These are phyloP conservation scores for Limnothrissa miodon DNA, from an alignment of 2,113 vertebrate species.

Conservation along the genomic window DNA sequence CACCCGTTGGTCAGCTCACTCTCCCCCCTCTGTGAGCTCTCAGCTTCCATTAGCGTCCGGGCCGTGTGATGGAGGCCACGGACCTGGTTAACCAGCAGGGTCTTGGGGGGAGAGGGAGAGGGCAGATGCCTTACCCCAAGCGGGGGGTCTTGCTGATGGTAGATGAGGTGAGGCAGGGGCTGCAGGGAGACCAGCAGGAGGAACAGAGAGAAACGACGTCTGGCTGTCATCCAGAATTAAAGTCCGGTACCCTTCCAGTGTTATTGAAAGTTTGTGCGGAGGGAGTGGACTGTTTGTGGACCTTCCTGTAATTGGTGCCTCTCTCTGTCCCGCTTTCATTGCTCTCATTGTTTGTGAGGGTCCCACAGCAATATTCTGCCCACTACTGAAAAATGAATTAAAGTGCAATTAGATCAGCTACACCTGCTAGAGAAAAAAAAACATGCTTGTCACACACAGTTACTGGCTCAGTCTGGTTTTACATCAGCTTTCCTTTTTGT, in stretches of 20 bases:
- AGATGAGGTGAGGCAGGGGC: not conserved
- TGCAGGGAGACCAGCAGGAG: not conserved
- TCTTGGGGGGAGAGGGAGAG: not conserved
- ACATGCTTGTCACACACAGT: not conserved
- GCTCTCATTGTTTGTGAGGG: not conserved
- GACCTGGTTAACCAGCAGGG: conserved; percentile 1
- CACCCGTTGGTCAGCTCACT: not conserved
- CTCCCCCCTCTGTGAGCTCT: not conserved
- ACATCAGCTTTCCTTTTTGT: not conserved
- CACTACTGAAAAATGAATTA: not conserved
- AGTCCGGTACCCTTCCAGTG: not conserved
- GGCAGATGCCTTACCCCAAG: not conserved
- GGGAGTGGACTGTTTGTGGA: conserved; percentile 13
- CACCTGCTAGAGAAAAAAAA: not conserved
- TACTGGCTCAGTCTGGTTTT: not conserved
- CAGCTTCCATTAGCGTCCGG: conserved; percentile 4
- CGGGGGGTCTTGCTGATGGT: not conserved
- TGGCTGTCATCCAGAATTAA: not conserved
- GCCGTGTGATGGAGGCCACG: not conserved
- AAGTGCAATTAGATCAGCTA: not conserved
- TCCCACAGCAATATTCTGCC: not conserved
- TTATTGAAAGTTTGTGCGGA: conserved; percentile 3
- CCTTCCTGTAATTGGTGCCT: conserved; percentile 2
- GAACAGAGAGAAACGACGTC: not conserved
- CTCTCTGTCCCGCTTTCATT: not conserved